These are phyloP conservation scores for Romanogobio albipinnatus DNA, from an alignment of 2,113 vertebrate genomes.

Conservation along the genomic window DNA sequence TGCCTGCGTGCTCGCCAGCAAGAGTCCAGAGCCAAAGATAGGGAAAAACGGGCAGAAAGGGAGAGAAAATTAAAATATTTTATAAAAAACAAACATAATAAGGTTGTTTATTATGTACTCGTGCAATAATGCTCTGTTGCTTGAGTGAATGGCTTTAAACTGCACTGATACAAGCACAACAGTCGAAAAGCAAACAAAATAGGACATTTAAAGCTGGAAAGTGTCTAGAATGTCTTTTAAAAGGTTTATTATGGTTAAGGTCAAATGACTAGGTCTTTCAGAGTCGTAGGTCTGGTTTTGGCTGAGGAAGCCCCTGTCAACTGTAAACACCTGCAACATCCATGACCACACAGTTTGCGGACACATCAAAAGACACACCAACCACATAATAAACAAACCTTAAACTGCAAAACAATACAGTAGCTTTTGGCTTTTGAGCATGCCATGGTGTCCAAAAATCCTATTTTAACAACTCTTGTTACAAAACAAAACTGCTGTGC, in stretches of 20 bases:
- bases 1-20: slow-evolving; percentile 57
- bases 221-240: neutral
- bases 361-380: slow-evolving; percentile 48
- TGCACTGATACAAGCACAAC: slow-evolving; percentile 33
- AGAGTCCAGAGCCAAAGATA: slow-evolving; percentile 62
- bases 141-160: slow-evolving; percentile 24
- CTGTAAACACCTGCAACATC: slow-evolving; percentile 59
- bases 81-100: slow-evolving; percentile 48
- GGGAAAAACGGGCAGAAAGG: slow-evolving; percentile 41
- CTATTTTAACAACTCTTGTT: too few relatives aligned
- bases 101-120: slow-evolving; percentile 43
- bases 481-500: neutral
- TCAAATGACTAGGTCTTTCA: neutral
- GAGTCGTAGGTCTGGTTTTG: slow-evolving; percentile 36
- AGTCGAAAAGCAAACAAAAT: slow-evolving; percentile 40
- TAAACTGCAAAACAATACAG: slow-evolving; percentile 41
- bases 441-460: neutral
- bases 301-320: slow-evolving; percentile 34
- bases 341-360: slow-evolving; percentile 57
- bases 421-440: slow-evolving; percentile 33
- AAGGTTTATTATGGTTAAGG: neutral
- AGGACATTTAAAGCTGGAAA: neutral
- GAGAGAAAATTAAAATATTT: slow-evolving; percentile 20
- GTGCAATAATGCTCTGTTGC: slow-evolving; percentile 35
- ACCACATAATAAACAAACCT: slow-evolving; percentile 56